These are phyloP conservation scores for Ardeotis arabs DNA, from an alignment of 2,113 vertebrate genomes.

Conservation along the genomic window DNA sequence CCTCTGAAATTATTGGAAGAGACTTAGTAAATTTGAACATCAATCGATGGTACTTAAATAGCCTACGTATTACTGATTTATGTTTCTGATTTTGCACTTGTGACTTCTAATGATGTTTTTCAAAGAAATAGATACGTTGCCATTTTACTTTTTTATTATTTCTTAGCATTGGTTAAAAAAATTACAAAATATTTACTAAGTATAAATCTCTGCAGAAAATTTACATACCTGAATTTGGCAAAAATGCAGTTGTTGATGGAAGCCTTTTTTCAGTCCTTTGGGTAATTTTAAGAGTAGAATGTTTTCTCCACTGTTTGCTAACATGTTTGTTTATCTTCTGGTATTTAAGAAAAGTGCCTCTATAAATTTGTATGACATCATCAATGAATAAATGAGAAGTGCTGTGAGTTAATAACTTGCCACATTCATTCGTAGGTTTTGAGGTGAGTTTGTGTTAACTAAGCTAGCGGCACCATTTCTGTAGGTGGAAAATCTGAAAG, in stretches of 20 bases:
- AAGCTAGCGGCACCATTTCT: not conserved
- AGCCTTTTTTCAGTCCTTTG: not conserved
- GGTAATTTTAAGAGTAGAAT: not conserved
- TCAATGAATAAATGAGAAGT: not conserved
- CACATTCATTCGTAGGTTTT: not conserved
- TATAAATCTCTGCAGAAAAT: not conserved
- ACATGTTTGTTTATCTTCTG: not conserved
- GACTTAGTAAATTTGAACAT: not conserved
- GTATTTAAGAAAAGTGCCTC: not conserved
- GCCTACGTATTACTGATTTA: not conserved
- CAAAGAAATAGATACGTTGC: not conserved
- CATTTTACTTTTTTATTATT: not conserved
- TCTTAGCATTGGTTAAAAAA: not conserved
- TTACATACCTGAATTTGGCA: not conserved
- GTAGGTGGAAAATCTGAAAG: slow-evolving; percentile 1
- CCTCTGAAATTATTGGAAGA: not conserved
- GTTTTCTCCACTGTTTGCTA: not conserved
- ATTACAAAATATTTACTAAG: not conserved
- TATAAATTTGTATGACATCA: not conserved
- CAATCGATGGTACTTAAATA: not conserved
- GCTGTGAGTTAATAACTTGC: not conserved
- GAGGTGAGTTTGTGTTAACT: not conserved
- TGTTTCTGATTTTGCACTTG: not conserved
- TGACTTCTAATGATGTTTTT: not conserved
- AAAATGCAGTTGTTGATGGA: not conserved